Percentiles rank a stretch among this genome's conserved stretches.
Conservation (phyloP, 1,140 invertebrate species). For the Sitophilus oryzae region DNA sequence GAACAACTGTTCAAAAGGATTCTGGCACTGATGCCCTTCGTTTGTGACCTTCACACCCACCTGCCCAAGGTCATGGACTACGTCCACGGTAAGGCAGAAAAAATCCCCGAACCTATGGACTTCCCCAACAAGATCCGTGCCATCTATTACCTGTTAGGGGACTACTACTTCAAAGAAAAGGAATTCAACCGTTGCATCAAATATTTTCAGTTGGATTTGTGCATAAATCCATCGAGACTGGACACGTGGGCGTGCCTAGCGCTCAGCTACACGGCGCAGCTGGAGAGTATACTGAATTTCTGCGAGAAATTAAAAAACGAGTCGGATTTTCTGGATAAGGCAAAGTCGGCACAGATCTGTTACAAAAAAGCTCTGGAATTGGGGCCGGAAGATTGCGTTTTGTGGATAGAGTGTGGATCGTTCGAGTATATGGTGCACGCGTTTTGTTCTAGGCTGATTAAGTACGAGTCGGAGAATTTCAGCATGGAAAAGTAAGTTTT, state of each 20-base stretch:
- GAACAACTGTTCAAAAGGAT: slow-evolving; percentile 74
- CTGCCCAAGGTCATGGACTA: slow-evolving; percentile 58
- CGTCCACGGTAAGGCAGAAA: slow-evolving; percentile 55
- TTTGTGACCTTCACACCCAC: slow-evolving; percentile 56
- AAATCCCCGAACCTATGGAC: slow-evolving; percentile 46
- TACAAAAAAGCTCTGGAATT: slow-evolving; percentile 71
- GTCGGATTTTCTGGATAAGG: slow-evolving; percentile 64
- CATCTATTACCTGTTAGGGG: slow-evolving; percentile 80
- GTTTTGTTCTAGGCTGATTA: slow-evolving; percentile 77
- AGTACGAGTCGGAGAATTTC: slow-evolving; percentile 68
- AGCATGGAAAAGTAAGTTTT: slow-evolving; percentile 60
- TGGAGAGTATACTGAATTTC: slow-evolving; percentile 78
- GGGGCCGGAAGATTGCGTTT: slow-evolving; percentile 60
- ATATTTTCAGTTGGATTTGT: slow-evolving; percentile 79
- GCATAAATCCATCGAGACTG: slow-evolving; percentile 68
- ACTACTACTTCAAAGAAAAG: slow-evolving; percentile 86
- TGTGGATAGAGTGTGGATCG: slow-evolving; percentile 86
- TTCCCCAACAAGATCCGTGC: slow-evolving; percentile 46
- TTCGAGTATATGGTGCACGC: slow-evolving; percentile 83
- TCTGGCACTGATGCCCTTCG: slow-evolving; percentile 61
- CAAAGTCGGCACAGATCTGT: slow-evolving; percentile 66
- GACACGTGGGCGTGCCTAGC: slow-evolving; percentile 91
- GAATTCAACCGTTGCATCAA: slow-evolving; percentile 64
- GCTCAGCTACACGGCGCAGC: slow-evolving; percentile 68
- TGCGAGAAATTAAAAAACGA: slow-evolving; percentile 60